Conservation (phyloP, 2,888 invertebrate species). For the Eupithecia centaureata region DNA sequence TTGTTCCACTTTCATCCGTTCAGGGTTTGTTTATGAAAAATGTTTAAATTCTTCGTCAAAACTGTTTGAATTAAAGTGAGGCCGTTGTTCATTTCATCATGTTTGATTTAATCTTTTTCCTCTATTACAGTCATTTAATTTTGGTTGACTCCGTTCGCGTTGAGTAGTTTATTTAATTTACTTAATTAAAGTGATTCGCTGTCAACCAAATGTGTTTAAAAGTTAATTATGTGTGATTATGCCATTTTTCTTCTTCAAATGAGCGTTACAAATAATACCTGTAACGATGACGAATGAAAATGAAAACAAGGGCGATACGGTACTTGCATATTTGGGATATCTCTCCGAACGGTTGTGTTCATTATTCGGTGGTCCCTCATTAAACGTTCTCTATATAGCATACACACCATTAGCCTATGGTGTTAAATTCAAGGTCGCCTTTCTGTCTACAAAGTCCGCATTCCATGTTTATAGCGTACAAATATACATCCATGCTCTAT, state of each 20-base stretch:
- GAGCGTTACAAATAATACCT: constrained; percentile 51
- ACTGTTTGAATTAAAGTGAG: constrained; percentile 50
- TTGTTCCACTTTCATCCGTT: constrained; percentile 51
- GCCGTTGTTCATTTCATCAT: constrained; percentile 37
- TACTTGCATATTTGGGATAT: constrained; percentile 71
- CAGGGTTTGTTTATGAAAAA: constrained; percentile 50
- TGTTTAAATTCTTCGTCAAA: constrained; percentile 42
- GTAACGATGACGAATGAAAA: constrained; percentile 66
- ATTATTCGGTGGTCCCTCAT: not conserved
- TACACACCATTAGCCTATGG: not conserved
- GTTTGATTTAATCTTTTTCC: constrained; percentile 37
- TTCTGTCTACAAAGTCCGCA: not conserved
- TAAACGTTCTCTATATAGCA: not conserved
- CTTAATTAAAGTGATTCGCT: constrained; percentile 37
- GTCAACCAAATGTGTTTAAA: constrained; percentile 18
- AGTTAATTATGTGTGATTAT: constrained; percentile 50
- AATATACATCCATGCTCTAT: constrained; percentile 46
- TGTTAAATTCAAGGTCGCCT: constrained; percentile 9
- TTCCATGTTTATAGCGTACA: constrained; percentile 41
- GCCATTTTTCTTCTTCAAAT: constrained; percentile 61
- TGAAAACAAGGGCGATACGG: constrained; percentile 80
- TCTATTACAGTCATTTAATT: constrained; percentile 29
- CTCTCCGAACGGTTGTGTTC: constrained; percentile 46
- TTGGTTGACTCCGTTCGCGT: constrained; percentile 31
- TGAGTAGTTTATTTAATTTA: constrained; percentile 39